Evolutionary conservation across 2,113 vertebrate species (phyloP).

Genomic region (Jacana jacana): DNA sequence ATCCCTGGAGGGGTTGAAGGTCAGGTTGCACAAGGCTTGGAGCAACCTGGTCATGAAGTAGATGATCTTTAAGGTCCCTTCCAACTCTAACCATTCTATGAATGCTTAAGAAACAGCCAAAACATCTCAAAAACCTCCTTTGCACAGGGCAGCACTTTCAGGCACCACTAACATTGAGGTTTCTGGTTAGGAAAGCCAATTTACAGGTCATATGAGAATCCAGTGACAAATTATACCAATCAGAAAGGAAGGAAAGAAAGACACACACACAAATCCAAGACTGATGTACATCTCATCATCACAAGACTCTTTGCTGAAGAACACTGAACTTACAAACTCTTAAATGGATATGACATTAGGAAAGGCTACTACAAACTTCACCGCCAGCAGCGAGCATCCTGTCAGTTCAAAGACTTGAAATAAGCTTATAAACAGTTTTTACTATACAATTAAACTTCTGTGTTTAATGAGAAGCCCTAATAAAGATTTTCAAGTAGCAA

Average conservation of each 20-base stretch:
- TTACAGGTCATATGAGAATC: background rate
- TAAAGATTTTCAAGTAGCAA: background rate
- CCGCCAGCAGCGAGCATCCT: background rate
- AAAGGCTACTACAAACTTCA: background rate
- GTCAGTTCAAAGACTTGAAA: background rate
- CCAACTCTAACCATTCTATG: background rate
- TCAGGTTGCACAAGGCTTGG: background rate
- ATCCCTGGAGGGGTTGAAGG: too few species aligned
- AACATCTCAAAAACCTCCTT: background rate
- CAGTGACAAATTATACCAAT: background rate
- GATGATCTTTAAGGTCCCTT: background rate
- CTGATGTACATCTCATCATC: background rate
- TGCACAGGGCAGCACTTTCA: fast-evolving
- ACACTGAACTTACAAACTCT: background rate
- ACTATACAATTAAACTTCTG: background rate
- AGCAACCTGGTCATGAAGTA: background rate
- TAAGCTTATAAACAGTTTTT: background rate
- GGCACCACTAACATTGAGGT: fast-evolving
- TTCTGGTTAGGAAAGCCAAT: background rate
- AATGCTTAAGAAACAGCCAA: background rate
- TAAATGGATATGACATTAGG: background rate
- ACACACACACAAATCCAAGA: background rate
- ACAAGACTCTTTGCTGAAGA: background rate
- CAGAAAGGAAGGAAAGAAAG: background rate
- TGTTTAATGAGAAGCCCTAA: background rate